phyloP scores from a whole-genome alignment of 2,797 vertebrate genomes.

The Meriones psammophilus region DNA sequence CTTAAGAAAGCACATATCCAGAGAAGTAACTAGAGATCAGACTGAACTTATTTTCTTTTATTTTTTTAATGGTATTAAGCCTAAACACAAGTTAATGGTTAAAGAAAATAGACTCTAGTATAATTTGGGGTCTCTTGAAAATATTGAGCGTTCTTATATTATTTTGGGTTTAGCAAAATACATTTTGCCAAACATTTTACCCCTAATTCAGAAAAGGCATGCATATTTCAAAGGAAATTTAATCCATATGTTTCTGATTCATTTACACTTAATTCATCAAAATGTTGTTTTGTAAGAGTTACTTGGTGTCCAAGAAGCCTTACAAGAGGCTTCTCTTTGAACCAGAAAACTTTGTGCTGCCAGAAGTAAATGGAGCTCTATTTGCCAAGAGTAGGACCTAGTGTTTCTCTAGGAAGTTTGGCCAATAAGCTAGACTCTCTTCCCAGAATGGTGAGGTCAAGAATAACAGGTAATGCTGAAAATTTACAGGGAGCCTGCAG shows the following conservation, averaged over 20 bases:
- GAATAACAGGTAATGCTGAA: slow-evolving; percentile 70
- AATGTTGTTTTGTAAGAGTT: slow-evolving; percentile 87
- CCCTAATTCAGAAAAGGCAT: slow-evolving; percentile 84
- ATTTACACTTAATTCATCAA: slow-evolving; percentile 88
- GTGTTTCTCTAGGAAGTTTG: slow-evolving; percentile 75
- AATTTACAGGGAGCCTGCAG: slow-evolving; percentile 49
- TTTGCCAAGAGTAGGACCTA: slow-evolving; percentile 68
- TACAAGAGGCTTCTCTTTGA: slow-evolving; percentile 84
- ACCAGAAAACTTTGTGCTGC: slow-evolving; percentile 81
- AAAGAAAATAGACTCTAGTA: slow-evolving; percentile 72
- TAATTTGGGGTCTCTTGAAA: slow-evolving; percentile 76
- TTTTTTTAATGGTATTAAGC: slow-evolving; percentile 59
- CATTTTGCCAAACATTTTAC: slow-evolving; percentile 82
- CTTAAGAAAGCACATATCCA: slow-evolving; percentile 57
- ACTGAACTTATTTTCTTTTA: slow-evolving; percentile 60
- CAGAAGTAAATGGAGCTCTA: slow-evolving; percentile 82
- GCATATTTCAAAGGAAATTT: slow-evolving; percentile 87
- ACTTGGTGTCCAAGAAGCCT: slow-evolving; percentile 85
- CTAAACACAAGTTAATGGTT: slow-evolving; percentile 78
- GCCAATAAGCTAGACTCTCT: slow-evolving; percentile 39
- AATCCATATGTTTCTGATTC: slow-evolving; percentile 87
- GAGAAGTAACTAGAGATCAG: slow-evolving; percentile 60
- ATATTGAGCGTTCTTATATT: slow-evolving; percentile 69
- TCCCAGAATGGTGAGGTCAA: slow-evolving; percentile 56
- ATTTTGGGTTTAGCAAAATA: slow-evolving; percentile 83